These are phyloP conservation scores for Enteromius anoplus DNA, from an alignment of 2,797 vertebrate species.

Conservation along the genomic window DNA sequence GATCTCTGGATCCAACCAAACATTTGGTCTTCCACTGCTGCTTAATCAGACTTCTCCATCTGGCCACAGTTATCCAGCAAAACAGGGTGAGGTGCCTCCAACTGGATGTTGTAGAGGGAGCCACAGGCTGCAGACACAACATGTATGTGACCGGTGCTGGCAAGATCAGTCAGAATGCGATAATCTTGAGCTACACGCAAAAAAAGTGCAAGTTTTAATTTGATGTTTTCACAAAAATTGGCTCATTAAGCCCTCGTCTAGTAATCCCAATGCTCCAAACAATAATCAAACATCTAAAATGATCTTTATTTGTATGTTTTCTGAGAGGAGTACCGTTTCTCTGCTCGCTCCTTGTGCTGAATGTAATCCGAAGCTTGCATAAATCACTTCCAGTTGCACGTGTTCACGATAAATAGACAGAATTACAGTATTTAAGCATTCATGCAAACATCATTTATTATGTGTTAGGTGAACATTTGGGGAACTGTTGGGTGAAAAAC, in stretches of 20 bases:
- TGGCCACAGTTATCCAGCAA: constrained; percentile 93
- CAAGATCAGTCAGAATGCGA: neutral
- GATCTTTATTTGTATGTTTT: neutral
- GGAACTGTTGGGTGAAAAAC: neutral
- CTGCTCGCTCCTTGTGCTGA: no score
- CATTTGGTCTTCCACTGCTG: constrained; percentile 99
- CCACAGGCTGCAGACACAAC: constrained; percentile 91
- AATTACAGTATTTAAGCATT: neutral
- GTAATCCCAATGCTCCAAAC: neutral
- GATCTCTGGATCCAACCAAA: constrained; percentile 98
- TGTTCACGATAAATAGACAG: neutral
- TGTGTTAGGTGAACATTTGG: neutral
- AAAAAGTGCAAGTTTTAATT: neutral
- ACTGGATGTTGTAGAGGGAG: constrained; percentile 90
- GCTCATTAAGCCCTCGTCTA: neutral
- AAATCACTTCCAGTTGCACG: no score
- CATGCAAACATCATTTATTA: neutral
- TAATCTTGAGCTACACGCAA: neutral
- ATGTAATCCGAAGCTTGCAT: no score
- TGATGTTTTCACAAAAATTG: neutral
- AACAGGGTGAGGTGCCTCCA: constrained; percentile 98
- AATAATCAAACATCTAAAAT: neutral
- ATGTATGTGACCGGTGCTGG: constrained; percentile 76
- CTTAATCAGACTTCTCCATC: constrained; percentile 99
- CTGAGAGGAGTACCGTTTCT: neutral